Evolutionary conservation across 1,140 invertebrate species (phyloP).

Genomic region (Aphidius gifuensis): DNA sequence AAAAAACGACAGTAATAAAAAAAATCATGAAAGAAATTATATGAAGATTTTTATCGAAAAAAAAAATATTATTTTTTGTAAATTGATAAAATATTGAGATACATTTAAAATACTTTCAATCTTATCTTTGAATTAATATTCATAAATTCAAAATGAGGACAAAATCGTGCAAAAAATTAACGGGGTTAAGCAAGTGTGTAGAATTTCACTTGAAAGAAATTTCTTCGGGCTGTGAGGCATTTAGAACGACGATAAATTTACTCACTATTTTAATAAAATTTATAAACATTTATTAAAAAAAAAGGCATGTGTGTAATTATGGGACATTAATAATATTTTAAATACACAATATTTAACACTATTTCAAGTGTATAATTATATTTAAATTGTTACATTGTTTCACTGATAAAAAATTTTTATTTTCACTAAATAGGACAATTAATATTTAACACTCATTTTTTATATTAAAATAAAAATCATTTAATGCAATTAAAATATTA

Average conservation of each 20-base stretch:
- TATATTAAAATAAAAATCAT: no score
- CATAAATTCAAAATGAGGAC: slow-evolving; percentile 6
- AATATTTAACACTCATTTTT: no score
- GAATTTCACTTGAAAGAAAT: slow-evolving; percentile 24
- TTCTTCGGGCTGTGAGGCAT: slow-evolving; percentile 16
- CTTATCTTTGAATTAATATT: background rate
- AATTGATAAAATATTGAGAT: background rate
- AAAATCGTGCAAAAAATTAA: slow-evolving; percentile 13
- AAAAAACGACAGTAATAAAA: slow-evolving; percentile 7
- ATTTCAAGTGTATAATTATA: no score
- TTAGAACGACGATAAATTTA: slow-evolving; percentile 16
- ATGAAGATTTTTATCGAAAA: background rate
- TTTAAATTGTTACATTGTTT: no score
- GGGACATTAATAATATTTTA: no score
- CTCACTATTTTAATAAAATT: slow-evolving; percentile 2
- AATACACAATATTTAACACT: no score
- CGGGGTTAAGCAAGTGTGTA: slow-evolving; percentile 7
- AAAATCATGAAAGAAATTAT: background rate
- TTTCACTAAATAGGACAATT: no score
- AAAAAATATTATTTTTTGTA: background rate
- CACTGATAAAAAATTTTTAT: no score
- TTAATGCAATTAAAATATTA: no score
- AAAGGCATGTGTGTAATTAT: no score
- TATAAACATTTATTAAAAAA: slow-evolving; percentile 1
- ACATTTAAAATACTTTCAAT: background rate